Base-by-base conservation (phyloP, 2,797 vertebrate species). In the Brachyrhaphis roseni region DNA sequence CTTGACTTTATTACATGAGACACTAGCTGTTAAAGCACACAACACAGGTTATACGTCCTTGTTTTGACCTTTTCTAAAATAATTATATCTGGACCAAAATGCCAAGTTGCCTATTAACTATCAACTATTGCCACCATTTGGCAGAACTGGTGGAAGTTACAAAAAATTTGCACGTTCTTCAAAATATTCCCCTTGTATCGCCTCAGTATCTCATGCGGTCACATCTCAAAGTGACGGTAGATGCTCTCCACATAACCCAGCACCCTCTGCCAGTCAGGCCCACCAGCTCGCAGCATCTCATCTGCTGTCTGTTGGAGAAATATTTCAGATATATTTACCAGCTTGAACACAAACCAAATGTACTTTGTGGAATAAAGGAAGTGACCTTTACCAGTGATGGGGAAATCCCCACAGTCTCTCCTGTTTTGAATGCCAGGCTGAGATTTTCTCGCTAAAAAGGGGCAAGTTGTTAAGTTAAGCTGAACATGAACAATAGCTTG, bases 201-300 rank as follows among this genome's bases (percentile, higher is more conserved):
- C 18, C 49, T 55, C 62, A 20, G 74, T 79, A 80, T 76, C 82
- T 90, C 66, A 77, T 39, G 31, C 34, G 1, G 59, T 92, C 91
- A 96, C 94, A 96, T 97, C 90, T 97, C 96, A 94, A 97, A 97
- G 89, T 96, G 95, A 34, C 93, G 93, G 88, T 96, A 97, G 85
- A 97, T 95, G 84, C 90, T 95, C 91, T 97, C 96, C 77, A 97
- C 95, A 20, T 97, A 97, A 84, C 91, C 93, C 92, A 97, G 91
- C 78, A 97, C 96, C 79, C 94, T 91, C 79, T 97, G 96, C 96
- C 96, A 97, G 86, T 97, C 96, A 1, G 96, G 96, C 49, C 96
- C 96, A 8, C 95, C 96, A 0, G 76, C 76, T 74, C 93, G 91
- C 77, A 96, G 91, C 95, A 97, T 96, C 90, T 97, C 96, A 71